These are phyloP conservation scores for Lates calcarifer DNA, from an alignment of 2,113 vertebrate genomes.

Conservation along the genomic window DNA sequence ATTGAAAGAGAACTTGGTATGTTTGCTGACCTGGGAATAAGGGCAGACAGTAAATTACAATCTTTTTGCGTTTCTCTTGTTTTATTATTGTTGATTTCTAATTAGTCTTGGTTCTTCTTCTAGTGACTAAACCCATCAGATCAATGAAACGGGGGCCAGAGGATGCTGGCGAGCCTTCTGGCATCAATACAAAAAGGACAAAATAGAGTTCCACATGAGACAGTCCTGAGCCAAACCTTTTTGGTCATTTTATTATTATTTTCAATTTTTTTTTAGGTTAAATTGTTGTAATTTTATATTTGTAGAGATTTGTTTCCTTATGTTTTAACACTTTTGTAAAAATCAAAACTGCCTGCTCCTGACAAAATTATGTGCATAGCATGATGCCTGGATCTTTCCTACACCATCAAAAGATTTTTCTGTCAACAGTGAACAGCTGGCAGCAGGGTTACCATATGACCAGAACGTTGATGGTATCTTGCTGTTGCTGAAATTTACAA, in stretches of 20 bases:
- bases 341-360: background rate
- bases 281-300: background rate
- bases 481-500: too few relatives aligned
- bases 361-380: background rate
- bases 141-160: slow-evolving; percentile 46
- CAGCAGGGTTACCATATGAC: too few relatives aligned
- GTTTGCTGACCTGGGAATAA: slow-evolving; percentile 17
- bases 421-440: too few relatives aligned
- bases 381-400: background rate
- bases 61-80: background rate
- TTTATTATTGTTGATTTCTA: background rate
- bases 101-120: slow-evolving; percentile 31
- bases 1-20: slow-evolving; percentile 88
- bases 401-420: too few relatives aligned
- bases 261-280: background rate
- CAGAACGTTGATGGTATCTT: too few relatives aligned
- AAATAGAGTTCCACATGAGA: slow-evolving; percentile 4
- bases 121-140: slow-evolving; percentile 37
- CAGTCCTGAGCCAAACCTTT: background rate
- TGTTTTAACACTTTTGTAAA: background rate
- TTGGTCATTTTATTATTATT: background rate
- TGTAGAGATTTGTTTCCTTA: background rate
- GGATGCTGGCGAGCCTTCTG: background rate
- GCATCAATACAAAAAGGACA: slow-evolving; percentile 51
- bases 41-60: background rate